Conservation (phyloP, 2,797 vertebrate species). For the Delichon dasypus region DNA sequence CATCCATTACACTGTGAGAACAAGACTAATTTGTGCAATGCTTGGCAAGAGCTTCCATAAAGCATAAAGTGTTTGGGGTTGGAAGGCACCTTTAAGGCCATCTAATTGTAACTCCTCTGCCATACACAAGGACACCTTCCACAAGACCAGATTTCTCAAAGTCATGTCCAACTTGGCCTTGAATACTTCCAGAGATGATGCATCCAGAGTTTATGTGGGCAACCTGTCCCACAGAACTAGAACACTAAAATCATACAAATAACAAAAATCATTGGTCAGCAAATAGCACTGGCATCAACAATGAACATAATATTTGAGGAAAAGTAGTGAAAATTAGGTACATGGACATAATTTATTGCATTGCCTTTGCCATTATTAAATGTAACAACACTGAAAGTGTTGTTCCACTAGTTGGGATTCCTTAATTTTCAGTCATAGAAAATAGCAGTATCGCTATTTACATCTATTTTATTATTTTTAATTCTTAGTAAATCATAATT, state of each 20-base stretch:
- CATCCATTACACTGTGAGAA: not conserved
- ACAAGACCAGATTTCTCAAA: not conserved
- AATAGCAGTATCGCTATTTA: not conserved
- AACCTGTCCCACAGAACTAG: not conserved
- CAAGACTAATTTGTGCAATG: not conserved
- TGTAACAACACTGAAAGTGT: not conserved
- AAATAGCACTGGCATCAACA: not conserved
- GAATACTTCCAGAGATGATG: not conserved
- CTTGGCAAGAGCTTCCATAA: not conserved
- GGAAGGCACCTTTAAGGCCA: not conserved
- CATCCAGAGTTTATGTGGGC: not conserved
- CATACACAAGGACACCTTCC: not conserved
- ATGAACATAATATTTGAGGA: not conserved
- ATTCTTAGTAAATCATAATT: not conserved
- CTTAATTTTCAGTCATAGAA: not conserved
- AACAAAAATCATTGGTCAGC: not conserved
- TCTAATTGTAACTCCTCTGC: not conserved
- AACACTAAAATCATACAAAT: not conserved
- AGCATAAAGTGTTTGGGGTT: not conserved
- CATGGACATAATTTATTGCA: not conserved
- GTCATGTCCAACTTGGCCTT: not conserved
- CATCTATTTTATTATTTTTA: fast-evolving
- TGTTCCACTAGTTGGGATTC: not conserved
- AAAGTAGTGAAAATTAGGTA: not conserved
- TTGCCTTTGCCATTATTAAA: not conserved